These are phyloP conservation scores for Brachyopa scutellaris DNA, from an alignment of 2,888 invertebrate species.

Conservation along the genomic window DNA sequence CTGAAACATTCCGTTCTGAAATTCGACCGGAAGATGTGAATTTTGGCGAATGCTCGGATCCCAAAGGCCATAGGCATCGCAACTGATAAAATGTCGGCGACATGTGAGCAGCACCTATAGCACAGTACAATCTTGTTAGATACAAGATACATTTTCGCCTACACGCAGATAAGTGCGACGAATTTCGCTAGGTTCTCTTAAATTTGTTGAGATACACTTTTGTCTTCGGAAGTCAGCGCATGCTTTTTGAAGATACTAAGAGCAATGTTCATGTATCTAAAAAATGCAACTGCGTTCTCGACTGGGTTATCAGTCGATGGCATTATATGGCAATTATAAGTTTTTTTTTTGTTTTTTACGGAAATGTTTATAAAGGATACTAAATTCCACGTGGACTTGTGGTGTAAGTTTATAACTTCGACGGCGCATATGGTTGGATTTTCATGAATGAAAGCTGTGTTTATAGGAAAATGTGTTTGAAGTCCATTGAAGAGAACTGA, in stretches of 20 bases:
- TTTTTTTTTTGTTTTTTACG: too few relatives aligned
- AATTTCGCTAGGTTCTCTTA: constrained; percentile 62
- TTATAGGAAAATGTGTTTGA: background rate
- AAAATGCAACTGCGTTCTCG: constrained; percentile 14
- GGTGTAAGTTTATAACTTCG: background rate
- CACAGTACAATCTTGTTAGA: constrained; percentile 8
- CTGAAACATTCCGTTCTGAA: constrained; percentile 46
- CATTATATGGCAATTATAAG: too few relatives aligned
- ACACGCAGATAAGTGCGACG: background rate
- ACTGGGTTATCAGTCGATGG: constrained; percentile 8
- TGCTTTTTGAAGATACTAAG: constrained; percentile 9
- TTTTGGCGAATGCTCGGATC: constrained; percentile 20
- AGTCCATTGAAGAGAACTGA: constrained; percentile 39
- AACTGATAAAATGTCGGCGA: constrained; percentile 35
- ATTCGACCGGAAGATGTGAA: constrained; percentile 26
- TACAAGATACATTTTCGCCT: constrained; percentile 28
- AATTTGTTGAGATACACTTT: background rate
- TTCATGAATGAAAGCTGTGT: constrained; percentile 65
- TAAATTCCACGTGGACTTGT: constrained; percentile 42
- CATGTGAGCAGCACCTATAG: background rate
- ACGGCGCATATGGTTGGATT: background rate
- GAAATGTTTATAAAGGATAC: too few relatives aligned
- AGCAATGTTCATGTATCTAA: background rate
- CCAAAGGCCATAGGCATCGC: constrained; percentile 23
- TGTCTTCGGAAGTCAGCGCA: constrained; percentile 20